phyloP scores from a whole-genome alignment of 1,140 invertebrate genomes.

The Pogonomyrmex barbatus region DNA sequence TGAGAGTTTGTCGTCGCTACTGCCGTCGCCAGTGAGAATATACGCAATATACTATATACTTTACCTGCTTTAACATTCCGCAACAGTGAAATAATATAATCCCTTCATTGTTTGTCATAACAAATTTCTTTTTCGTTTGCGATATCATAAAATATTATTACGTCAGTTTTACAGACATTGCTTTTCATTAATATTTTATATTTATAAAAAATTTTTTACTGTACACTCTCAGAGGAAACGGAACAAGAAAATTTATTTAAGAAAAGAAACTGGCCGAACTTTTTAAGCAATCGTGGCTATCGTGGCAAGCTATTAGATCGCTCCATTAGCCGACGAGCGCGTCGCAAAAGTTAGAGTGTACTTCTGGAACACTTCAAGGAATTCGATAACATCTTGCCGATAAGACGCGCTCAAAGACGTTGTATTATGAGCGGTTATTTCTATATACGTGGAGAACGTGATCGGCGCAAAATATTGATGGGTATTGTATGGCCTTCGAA shows the following conservation, averaged over 20 bases:
- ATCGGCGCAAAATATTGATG: slow-evolving; percentile 38
- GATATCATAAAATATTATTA: background rate
- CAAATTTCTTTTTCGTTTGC: background rate
- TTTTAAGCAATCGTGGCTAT: background rate
- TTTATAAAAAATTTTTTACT: background rate
- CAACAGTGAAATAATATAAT: background rate
- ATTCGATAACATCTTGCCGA: slow-evolving; percentile 18
- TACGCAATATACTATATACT: slow-evolving; percentile 23
- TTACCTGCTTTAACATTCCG: background rate
- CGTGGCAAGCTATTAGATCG: background rate
- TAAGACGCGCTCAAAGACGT: slow-evolving; percentile 9
- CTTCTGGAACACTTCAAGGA: background rate
- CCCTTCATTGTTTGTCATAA: background rate
- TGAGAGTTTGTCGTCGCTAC: slow-evolving; percentile 17
- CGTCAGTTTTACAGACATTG: background rate
- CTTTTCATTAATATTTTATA: background rate
- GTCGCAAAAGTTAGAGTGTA: slow-evolving; percentile 26
- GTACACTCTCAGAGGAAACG: background rate
- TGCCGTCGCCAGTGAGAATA: background rate
- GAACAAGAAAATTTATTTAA: background rate
- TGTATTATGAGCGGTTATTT: background rate
- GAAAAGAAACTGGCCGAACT: background rate
- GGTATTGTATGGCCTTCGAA: slow-evolving; percentile 29
- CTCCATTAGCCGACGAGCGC: slow-evolving; percentile 22
- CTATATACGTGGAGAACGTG: slow-evolving; percentile 17